These are phyloP conservation scores for Dendropsophus ebraccatus DNA, from an alignment of 2,113 vertebrate genomes.

Conservation along the genomic window DNA sequence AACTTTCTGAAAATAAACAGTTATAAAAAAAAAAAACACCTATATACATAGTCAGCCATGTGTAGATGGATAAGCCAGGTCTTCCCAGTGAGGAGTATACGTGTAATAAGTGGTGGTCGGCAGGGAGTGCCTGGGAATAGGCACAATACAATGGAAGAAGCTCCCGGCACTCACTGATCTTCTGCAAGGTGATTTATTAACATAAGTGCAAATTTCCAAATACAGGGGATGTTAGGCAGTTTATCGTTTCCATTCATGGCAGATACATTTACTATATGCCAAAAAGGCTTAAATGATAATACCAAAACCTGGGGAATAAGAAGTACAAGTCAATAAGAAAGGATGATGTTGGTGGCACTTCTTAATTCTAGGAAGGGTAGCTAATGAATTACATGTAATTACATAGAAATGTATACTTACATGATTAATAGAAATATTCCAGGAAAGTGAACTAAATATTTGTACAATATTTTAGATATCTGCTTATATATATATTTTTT, in stretches of 20 bases:
- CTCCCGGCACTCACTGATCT: too few relatives aligned
- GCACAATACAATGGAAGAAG: too few relatives aligned
- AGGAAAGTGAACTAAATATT: not conserved
- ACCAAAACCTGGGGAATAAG: constrained; percentile 29
- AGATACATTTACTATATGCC: constrained; percentile 63
- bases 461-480: not conserved
- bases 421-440: constrained; percentile 7
- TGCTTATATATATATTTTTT: not conserved
- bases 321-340: not conserved
- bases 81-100: not conserved
- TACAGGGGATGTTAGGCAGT: constrained; percentile 72
- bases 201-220: constrained; percentile 78
- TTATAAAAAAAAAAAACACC: too few relatives aligned
- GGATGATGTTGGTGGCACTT: not conserved
- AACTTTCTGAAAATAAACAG: too few relatives aligned
- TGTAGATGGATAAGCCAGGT: not conserved
- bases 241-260: constrained; percentile 77
- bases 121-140: too few relatives aligned
- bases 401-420: too few relatives aligned
- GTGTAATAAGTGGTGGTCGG: too few relatives aligned
- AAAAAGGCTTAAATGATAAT: constrained; percentile 48
- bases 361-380: not conserved
- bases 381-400: not conserved
- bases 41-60: too few relatives aligned
- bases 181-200: constrained; percentile 82